phyloP scores from a whole-genome alignment of 35 echinoderm and acorn worm genomes.

The Strongylocentrotus purpuratus region DNA sequence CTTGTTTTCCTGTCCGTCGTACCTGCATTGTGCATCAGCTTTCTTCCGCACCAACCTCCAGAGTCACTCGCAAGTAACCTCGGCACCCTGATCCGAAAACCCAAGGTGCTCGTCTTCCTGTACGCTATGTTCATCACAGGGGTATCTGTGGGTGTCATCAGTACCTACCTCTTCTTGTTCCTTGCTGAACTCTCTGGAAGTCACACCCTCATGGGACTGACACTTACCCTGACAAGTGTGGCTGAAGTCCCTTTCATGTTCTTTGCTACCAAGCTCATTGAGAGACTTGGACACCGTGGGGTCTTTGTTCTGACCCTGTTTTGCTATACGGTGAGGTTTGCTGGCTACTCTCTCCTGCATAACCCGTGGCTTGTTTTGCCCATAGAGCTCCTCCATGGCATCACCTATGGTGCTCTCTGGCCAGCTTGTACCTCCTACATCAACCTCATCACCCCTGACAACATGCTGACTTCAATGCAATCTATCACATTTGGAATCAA shows the following conservation, averaged over 20 bases:
- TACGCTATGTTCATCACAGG: slow-evolving; percentile 57
- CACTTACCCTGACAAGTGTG: slow-evolving; percentile 65
- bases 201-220: slow-evolving; percentile 76
- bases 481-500: slow-evolving; percentile 50
- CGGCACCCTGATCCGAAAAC: slow-evolving; percentile 42
- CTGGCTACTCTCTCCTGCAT: slow-evolving; percentile 65
- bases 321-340: slow-evolving; percentile 67
- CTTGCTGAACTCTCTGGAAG: slow-evolving; percentile 60
- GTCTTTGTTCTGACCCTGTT: slow-evolving; percentile 69
- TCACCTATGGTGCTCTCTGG: slow-evolving; percentile 80
- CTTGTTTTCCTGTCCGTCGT: slow-evolving; percentile 47
- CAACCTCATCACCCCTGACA: slow-evolving; percentile 65
- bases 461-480: slow-evolving; percentile 62
- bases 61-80: slow-evolving; percentile 56
- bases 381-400: slow-evolving; percentile 75
- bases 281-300: slow-evolving; percentile 60
- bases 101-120: slow-evolving; percentile 65
- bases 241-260: slow-evolving; percentile 81
- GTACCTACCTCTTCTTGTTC: slow-evolving; percentile 69
- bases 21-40: slow-evolving; percentile 55
- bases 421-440: slow-evolving; percentile 61
- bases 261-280: slow-evolving; percentile 64
- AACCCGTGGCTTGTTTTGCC: slow-evolving; percentile 73
- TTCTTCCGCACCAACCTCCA: slow-evolving; percentile 56
- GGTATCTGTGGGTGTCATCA: slow-evolving; percentile 66